Base-by-base conservation (phyloP, 2,888 invertebrate genomes). In the Listrodromus nycthemerus region DNA sequence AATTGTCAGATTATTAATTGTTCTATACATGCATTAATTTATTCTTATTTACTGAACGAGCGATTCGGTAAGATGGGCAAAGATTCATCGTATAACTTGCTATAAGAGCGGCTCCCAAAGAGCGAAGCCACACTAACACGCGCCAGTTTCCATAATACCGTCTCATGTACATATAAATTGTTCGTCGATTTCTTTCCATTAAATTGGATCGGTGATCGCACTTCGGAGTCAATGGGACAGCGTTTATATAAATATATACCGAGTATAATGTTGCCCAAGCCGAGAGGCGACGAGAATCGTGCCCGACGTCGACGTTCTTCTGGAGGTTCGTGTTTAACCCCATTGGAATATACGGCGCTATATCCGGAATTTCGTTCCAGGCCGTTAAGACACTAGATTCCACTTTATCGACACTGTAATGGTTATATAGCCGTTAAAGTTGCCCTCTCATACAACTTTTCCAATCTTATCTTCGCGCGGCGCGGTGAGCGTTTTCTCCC, bases 381-480 rank as follows among this genome's bases (percentile, higher is more conserved):
- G 88, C 91, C 91, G 91, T 91, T 92, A 92, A 92, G 92, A 91
- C 92, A 91, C 92, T 92, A 91, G 91, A 92, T 92, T 92, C 92
- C 90, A 91, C 91, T 92, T 92, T 92, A 92, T 92, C 92, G 90
- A 89, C 88, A 89, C 88, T 87, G 91, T 92, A 92, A 92, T 92
- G 92, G 92, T 92, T 92, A 92, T 92, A 92, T 90, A 92, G 92
- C 92, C 89, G 92, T 92, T 92, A 92, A 92, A 92, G 90, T 92
- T 90, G 90, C 90, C 92, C 93, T 84, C 93, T 94, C 93, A 92
- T 93, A 93, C 94, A 94, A 94, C 94, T 94, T 94, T 94, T 94
- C 94, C 94, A 94, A 94, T 94, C 94, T 94, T 94, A 94, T 94
- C 94, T 94, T 91, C 93, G 92, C 93, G 93, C 92, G 93, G 93